A percentile compares a stretch with the other conserved stretches of the same genome.
Evolutionary conservation across 2,888 invertebrate genomes (phyloP).

Genomic region (Drosophila incognita): DNA sequence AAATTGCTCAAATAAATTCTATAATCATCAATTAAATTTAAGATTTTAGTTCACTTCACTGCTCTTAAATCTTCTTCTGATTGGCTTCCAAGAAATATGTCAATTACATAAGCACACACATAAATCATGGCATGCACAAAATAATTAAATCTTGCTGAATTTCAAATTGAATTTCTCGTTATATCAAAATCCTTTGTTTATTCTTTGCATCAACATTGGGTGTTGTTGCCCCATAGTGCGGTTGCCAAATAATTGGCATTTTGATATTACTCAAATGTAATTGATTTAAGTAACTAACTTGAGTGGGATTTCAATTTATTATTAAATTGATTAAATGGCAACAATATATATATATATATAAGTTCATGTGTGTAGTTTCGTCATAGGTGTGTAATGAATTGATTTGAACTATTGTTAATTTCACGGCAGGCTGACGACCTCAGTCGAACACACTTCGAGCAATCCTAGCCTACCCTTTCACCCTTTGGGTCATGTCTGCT

Average conservation of each 20-base stretch:
- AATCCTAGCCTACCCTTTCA: conserved; percentile 21
- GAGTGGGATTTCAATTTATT: conserved; percentile 24
- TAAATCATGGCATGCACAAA: background rate
- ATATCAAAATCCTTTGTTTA: background rate
- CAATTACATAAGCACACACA: too few relatives aligned
- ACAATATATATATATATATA: background rate
- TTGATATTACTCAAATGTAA: conserved; percentile 2
- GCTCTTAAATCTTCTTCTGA: background rate
- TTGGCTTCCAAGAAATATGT: too few relatives aligned
- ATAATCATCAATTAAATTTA: background rate
- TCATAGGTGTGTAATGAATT: conserved; percentile 43
- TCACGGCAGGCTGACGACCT: conserved; percentile 25
- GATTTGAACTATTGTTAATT: conserved; percentile 30
- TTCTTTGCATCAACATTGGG: background rate
- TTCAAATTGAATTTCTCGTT: background rate
- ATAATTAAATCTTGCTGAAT: background rate
- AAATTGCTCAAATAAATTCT: background rate
- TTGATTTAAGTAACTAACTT: conserved; percentile 24
- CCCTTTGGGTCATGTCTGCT: background rate
- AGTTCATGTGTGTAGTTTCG: background rate
- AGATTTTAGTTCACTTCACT: background rate
- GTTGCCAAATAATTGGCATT: background rate
- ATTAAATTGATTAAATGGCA: background rate
- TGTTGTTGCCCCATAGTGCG: background rate
- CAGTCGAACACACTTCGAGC: conserved; percentile 5